These are phyloP conservation scores for Scomber japonicus DNA, from an alignment of 2,113 vertebrate species.

Conservation along the genomic window DNA sequence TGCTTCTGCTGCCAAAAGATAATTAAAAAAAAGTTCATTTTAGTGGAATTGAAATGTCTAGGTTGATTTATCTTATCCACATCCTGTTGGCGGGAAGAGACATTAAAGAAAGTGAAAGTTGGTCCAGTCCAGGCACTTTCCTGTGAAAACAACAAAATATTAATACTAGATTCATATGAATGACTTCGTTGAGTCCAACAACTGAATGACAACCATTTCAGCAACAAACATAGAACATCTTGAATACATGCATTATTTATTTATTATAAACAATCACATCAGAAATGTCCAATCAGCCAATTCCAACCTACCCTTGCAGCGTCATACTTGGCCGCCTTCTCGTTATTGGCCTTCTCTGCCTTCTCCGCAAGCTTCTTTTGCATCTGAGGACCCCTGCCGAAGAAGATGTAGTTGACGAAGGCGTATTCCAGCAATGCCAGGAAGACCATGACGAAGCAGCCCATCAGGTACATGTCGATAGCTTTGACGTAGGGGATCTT, in stretches of 20 bases:
- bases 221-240: not conserved
- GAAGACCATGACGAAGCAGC: conserved; percentile 94
- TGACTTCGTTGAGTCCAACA: not conserved
- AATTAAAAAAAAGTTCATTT: conserved; percentile 4
- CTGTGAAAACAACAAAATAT: conserved; percentile 24
- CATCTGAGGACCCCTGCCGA: conserved; percentile 92
- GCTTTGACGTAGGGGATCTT: conserved; percentile 95
- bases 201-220: not conserved
- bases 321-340: conserved; percentile 89
- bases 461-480: conserved; percentile 96
- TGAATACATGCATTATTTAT: not conserved
- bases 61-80: conserved; percentile 6
- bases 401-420: conserved; percentile 95
- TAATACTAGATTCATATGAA: not conserved
- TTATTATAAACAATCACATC: not conserved
- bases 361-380: conserved; percentile 93
- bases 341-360: conserved; percentile 91
- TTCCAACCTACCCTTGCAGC: conserved; percentile 86
- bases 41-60: not conserved
- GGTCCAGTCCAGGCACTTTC: not conserved
- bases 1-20: conserved; percentile 12
- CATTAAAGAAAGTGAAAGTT: not conserved
- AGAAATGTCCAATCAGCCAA: not conserved
- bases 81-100: not conserved
- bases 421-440: conserved; percentile 93